Base-by-base conservation (phyloP, 2,888 invertebrate species). In the Metacarcinus magister region DNA sequence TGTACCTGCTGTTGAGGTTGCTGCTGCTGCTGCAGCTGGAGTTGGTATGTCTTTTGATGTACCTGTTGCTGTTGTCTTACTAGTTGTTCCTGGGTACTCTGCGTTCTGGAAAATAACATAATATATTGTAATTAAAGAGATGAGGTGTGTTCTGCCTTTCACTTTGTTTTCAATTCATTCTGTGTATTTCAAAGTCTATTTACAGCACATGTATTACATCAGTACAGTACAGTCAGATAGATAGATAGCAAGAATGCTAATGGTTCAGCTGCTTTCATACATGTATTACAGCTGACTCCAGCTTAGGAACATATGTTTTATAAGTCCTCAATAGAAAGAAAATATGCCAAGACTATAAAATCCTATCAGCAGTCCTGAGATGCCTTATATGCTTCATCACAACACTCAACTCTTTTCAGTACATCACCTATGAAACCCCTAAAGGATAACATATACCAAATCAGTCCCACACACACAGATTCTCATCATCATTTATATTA, bases 11-110 rank as follows among this genome's bases (percentile, higher is more conserved):
- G 93, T 54, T 89, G 95, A 10, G 46, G 67, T 75, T 44, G 43
- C 23, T 82, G 67, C 92, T 94, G 96, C 43, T 92, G 94, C 91
- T 96, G 96, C 48, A 82, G 94, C 96, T 94, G 93, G n/a, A 48
- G 54, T 39, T 95, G 95, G n/a, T 93, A 87, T 8, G 46, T 43
- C 54, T 92, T 46, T 32, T 87, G 92, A 16, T 95, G 95, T 87
- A 89, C 87, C n/a, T 95, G 95, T n/a, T 92, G 95, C 19, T 93
- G 95, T 60, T 54, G 93, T 67, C 94, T 91, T 39, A 95, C 23
- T 67, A 90, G 89, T 10, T 95, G n/a, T n/a, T n/a, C 91, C 43
- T 91, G 95, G 16, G 92, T 44, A 13, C 67, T 60, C 91, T 95
- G 95, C 3, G 94, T 94, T 89, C 94, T 94, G 82, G 19, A 87